These are phyloP conservation scores for Chironomus striatipennis DNA, from an alignment of 1,140 invertebrate genomes.

Conservation along the genomic window DNA sequence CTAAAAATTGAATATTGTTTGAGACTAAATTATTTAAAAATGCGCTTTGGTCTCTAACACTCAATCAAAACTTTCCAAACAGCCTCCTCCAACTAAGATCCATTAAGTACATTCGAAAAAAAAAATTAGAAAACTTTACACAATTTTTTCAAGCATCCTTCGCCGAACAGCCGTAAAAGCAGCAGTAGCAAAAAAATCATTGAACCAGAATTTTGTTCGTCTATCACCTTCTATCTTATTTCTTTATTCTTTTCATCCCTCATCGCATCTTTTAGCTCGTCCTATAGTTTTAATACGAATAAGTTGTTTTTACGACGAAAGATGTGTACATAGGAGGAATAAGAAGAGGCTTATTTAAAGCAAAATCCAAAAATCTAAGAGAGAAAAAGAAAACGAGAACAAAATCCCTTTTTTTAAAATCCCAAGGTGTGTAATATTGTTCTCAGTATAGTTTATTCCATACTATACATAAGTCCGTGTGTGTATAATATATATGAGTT, in stretches of 20 bases:
- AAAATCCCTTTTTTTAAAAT: conserved; percentile 15
- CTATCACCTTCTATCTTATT: conserved; percentile 16
- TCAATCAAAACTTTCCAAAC: too few relatives aligned
- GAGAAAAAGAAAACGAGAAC: too few relatives aligned
- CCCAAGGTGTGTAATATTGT: conserved; percentile 5
- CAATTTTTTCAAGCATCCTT: background rate
- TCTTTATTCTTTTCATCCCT: background rate
- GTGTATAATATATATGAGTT: background rate
- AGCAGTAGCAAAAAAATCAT: background rate
- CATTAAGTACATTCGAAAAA: background rate
- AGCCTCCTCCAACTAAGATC: background rate
- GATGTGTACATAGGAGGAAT: background rate
- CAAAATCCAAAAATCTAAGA: too few relatives aligned
- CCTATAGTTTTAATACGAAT: conserved; percentile 3
- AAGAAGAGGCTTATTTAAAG: conserved; percentile 17
- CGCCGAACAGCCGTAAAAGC: background rate
- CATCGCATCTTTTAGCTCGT: background rate
- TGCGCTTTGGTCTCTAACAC: too few relatives aligned
- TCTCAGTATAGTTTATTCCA: too few relatives aligned
- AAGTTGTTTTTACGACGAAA: background rate
- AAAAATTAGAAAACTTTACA: too few relatives aligned
- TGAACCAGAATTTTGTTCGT: conserved; percentile 17
- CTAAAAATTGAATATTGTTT: too few relatives aligned
- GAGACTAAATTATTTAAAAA: too few relatives aligned
- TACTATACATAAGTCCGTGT: background rate